Percentiles rank a stretch among this genome's conserved stretches.
These are phyloP conservation scores for Anthopleura sola DNA, from an alignment of 64 coral and sea anemone genomes.

Conservation along the genomic window DNA sequence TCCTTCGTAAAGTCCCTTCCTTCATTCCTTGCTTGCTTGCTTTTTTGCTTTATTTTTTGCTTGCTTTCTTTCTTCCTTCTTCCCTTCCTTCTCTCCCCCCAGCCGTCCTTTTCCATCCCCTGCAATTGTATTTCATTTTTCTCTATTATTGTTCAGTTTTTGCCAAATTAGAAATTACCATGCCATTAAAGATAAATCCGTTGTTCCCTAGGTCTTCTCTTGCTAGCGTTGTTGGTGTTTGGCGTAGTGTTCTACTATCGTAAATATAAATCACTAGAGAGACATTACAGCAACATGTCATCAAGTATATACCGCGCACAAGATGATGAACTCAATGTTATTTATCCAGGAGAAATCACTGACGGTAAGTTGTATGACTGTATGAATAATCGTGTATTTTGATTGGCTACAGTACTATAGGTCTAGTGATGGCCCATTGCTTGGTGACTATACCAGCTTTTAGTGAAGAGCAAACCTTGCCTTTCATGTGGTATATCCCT, in stretches of 20 bases:
- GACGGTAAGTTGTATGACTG: conserved; percentile 20
- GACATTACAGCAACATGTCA: conserved; percentile 24
- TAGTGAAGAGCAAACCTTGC: too few species aligned
- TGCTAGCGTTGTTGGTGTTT: conserved; percentile 8
- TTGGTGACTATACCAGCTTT: too few species aligned
- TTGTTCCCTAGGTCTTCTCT: background rate
- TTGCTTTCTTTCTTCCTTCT: too few species aligned
- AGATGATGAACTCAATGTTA: conserved; percentile 41
- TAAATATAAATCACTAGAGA: conserved; percentile 48
- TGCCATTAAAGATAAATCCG: background rate
- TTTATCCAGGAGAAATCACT: conserved; percentile 32
- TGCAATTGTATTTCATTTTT: background rate
- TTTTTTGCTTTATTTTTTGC: too few species aligned
- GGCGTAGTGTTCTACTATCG: conserved; percentile 40
- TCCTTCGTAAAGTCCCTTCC: background rate
- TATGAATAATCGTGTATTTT: too few species aligned
- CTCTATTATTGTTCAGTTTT: background rate
- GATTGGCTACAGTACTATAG: too few species aligned
- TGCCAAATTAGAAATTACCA: too few species aligned
- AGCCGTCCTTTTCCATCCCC: too few species aligned
- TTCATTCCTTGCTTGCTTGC: background rate
- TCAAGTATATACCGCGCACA: conserved; percentile 6
- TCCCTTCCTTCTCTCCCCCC: too few species aligned
- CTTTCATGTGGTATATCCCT: too few species aligned
- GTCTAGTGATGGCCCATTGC: too few species aligned